phyloP scores from a whole-genome alignment of 2,888 invertebrate species.

The Selenia dentaria region DNA sequence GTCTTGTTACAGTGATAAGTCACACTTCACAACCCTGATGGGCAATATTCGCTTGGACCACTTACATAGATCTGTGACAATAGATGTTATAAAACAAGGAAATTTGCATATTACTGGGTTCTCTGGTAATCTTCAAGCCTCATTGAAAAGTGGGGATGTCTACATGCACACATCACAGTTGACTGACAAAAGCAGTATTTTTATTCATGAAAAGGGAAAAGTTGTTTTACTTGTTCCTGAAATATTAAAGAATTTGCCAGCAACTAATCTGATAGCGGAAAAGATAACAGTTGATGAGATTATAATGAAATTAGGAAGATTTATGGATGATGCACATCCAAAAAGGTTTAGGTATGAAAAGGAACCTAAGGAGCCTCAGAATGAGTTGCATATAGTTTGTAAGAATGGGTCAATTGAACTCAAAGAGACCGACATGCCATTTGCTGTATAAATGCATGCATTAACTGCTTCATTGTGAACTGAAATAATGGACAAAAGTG shows the following conservation, averaged over 20 bases:
- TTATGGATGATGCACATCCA: conserved; percentile 78
- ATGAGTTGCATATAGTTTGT: conserved; percentile 79
- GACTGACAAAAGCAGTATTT: conserved; percentile 75
- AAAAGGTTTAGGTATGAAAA: conserved; percentile 75
- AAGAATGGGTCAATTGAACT: conserved; percentile 80
- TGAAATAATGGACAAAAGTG: too few species aligned
- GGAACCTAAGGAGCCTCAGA: conserved; percentile 66
- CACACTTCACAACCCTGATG: conserved; percentile 76
- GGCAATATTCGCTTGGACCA: conserved; percentile 69
- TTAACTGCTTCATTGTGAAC: not conserved
- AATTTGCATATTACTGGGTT: conserved; percentile 75
- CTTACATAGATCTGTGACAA: conserved; percentile 67
- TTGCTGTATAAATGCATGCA: conserved; percentile 50
- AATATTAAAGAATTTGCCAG: conserved; percentile 69
- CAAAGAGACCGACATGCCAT: conserved; percentile 70
- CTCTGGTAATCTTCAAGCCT: conserved; percentile 71
- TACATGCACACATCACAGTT: conserved; percentile 74
- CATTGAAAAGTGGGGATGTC: conserved; percentile 77
- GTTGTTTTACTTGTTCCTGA: conserved; percentile 73
- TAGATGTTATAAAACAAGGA: conserved; percentile 77
- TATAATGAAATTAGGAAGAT: conserved; percentile 71
- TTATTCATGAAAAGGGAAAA: conserved; percentile 80
- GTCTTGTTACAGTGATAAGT: conserved; percentile 77
- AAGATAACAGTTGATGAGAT: conserved; percentile 77
- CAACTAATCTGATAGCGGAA: conserved; percentile 78